Evolutionary conservation across 2,888 invertebrate genomes (phyloP), one percentile per base, ranked within the genome.

Genomic region (Netelia melanura): DNA sequence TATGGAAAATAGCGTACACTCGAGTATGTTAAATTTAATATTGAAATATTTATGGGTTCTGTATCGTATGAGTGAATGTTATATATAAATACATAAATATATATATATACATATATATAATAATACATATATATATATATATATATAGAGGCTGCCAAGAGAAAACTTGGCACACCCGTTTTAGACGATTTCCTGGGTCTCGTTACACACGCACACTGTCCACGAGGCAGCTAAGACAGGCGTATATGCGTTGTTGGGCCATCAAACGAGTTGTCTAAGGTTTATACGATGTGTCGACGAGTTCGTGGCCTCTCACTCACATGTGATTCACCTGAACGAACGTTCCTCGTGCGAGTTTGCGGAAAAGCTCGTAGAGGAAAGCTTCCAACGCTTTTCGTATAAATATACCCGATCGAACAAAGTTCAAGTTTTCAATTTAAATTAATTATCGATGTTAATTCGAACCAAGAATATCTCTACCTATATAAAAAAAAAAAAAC

Each of bases 251-350:
- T 5, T 44, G 25, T 43, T 67, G 58, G 30, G 25, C 67, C 61
- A 48, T 77, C 77, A 68, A 68, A 44, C 77, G 77, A 68, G 68
- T 67, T 77, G 77, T 58, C 67, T 23, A 44, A 23, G 58, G n/a
- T 68, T 76, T 77, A 44, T 68, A 61, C 61, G 77, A 61, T 17
- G 77, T 77, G 77, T 77, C 68, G 65, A 74, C 52, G 68, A 62
- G 10, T 80, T 21, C 67, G 71, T 68, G 67, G 75, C 62, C 67
- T 74, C 58, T 21, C 65, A 21, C 44, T 17, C 11, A 8, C 44
- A 58, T 54, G 25, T 77, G 77, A 68, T 77, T 77, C 77, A 77
- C 77, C 67, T 44, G 77, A 61, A 77, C 58, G 23, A 68, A 77
- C 43, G 56, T 77, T 5, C 3, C 30, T 30, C 30, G 30, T 30